Evolutionary conservation across 2,888 invertebrate species (phyloP).

Genomic region (Peribatodes rhomboidaria): DNA sequence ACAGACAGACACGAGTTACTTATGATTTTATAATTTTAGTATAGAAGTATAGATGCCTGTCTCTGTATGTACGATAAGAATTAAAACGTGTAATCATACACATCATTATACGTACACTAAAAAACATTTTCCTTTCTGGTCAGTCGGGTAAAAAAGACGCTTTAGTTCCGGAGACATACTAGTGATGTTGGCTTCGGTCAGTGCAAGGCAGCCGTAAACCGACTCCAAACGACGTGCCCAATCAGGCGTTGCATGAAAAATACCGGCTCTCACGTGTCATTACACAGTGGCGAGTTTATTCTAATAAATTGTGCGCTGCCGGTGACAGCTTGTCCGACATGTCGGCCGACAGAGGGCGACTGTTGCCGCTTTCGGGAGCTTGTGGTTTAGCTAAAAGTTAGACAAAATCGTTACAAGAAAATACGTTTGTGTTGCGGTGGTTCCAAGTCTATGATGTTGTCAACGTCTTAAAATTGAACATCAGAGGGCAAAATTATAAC

Average conservation of each 20-base stretch:
- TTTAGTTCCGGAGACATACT: background rate
- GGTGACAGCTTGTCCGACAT: conserved; percentile 42
- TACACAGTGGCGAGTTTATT: conserved; percentile 41
- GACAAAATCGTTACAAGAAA: background rate
- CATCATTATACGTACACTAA: too few relatives aligned
- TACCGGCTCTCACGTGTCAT: conserved; percentile 41
- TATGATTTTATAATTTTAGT: too few relatives aligned
- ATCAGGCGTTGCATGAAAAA: conserved; percentile 46
- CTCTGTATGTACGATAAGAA: too few relatives aligned
- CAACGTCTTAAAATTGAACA: too few relatives aligned
- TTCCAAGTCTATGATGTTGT: too few relatives aligned
- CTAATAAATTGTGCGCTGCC: conserved; percentile 45
- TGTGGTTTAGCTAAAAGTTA: background rate
- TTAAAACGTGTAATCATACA: too few relatives aligned
- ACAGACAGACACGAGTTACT: too few relatives aligned
- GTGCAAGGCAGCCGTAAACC: conserved; percentile 14
- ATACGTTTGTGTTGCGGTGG: too few relatives aligned
- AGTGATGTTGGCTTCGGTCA: background rate
- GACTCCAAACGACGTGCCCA: conserved; percentile 30
- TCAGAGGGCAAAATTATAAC: too few relatives aligned
- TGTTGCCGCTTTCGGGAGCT: conserved; percentile 4
- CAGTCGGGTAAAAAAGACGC: background rate
- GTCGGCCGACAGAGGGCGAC: conserved; percentile 2
- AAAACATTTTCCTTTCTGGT: background rate
- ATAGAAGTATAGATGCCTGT: too few relatives aligned